A percentile compares a stretch with the other conserved stretches of the same genome.
Evolutionary conservation across 2,888 invertebrate genomes (phyloP).

Genomic region (Steinernema scapterisci): DNA sequence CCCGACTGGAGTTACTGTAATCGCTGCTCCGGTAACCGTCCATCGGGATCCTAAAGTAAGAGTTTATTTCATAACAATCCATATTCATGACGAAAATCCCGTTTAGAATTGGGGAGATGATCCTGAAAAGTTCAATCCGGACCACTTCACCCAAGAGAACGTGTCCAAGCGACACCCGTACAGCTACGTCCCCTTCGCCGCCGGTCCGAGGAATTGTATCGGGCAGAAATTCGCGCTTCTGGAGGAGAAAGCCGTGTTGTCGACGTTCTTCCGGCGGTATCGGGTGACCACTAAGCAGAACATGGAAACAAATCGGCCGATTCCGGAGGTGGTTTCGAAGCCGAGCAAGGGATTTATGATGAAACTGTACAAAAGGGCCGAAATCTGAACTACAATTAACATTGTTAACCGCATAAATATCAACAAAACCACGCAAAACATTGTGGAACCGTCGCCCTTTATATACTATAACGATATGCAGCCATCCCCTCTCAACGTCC

Average conservation of each 20-base stretch:
- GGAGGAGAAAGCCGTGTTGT: constrained; percentile 69
- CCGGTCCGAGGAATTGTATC: constrained; percentile 51
- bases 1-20: constrained; percentile 54
- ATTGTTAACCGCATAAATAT: neutral
- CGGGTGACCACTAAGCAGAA: constrained; percentile 34
- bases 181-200: constrained; percentile 46
- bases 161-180: constrained; percentile 41
- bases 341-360: constrained; percentile 40
- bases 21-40: constrained; percentile 45
- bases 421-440: too few relatives aligned
- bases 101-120: constrained; percentile 54
- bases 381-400: constrained; percentile 24
- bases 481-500: too few relatives aligned
- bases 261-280: constrained; percentile 65
- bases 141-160: constrained; percentile 68
- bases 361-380: constrained; percentile 25
- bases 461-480: too few relatives aligned
- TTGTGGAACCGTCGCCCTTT: too few relatives aligned
- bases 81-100: neutral
- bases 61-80: neutral
- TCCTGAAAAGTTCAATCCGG: constrained; percentile 68
- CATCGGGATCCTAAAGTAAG: constrained; percentile 57
- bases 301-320: constrained; percentile 37
- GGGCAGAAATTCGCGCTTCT: constrained; percentile 67
- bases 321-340: constrained; percentile 45